Evolutionary conservation across 2,797 vertebrate genomes (phyloP).

Genomic region (Acanthurus leucopareius): DNA sequence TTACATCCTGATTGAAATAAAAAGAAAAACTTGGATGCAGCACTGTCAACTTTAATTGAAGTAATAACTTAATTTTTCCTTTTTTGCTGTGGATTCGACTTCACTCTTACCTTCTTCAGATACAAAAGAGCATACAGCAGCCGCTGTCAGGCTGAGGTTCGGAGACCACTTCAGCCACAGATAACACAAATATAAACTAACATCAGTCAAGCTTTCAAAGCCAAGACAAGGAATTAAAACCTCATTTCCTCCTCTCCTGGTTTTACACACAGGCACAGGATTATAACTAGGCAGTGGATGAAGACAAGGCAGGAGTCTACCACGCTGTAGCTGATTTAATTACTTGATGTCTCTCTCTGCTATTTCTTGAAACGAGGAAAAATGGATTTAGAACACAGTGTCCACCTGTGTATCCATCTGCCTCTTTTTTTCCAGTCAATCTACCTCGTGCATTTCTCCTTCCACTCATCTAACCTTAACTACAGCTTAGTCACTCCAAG

Average conservation of each 20-base stretch:
- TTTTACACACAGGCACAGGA: slow-evolving; percentile 50
- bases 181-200: slow-evolving; percentile 45
- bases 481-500: not conserved
- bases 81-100: slow-evolving; percentile 24
- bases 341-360: slow-evolving; percentile 25
- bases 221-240: slow-evolving; percentile 43
- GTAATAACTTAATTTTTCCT: slow-evolving; percentile 9
- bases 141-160: not conserved
- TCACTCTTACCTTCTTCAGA: slow-evolving; percentile 5
- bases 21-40: not conserved
- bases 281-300: slow-evolving; percentile 49
- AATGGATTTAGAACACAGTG: not conserved
- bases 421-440: slow-evolving; percentile 16
- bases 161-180: slow-evolving; percentile 31
- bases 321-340: slow-evolving; percentile 43
- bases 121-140: slow-evolving; percentile 29
- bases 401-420: slow-evolving; percentile 22
- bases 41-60: not conserved
- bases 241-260: slow-evolving; percentile 37
- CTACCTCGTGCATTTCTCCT: not conserved
- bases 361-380: slow-evolving; percentile 22
- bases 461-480: not conserved
- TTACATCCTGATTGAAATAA: not conserved
- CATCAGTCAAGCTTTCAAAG: slow-evolving; percentile 54
- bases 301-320: slow-evolving; percentile 26